Conservation (phyloP, 2,888 invertebrate species). For the Boloria euphrosyne region DNA sequence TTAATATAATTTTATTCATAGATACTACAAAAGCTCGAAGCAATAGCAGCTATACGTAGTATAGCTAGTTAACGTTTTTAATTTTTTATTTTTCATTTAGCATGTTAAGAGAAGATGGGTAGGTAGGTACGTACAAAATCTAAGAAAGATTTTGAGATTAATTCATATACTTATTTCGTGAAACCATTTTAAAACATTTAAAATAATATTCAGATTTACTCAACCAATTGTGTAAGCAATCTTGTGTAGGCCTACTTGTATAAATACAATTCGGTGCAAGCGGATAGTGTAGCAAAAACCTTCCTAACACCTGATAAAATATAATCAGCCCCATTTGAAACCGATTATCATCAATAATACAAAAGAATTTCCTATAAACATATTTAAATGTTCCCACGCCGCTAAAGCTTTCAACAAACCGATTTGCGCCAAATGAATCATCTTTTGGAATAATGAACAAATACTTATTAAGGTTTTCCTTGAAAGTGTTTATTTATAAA, state of each 20-base stretch:
- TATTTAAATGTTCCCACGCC: slow-evolving; percentile 31
- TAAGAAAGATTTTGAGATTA: too few relatives aligned
- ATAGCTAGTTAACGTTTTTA: too few relatives aligned
- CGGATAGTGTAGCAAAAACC: neutral
- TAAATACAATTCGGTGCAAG: slow-evolving; percentile 10
- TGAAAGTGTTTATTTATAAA: slow-evolving; percentile 23
- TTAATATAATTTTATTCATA: too few relatives aligned
- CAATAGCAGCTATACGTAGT: too few relatives aligned
- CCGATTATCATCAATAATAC: slow-evolving; percentile 25
- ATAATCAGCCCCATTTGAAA: slow-evolving; percentile 25
- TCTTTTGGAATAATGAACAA: slow-evolving; percentile 22
- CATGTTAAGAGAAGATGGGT: too few relatives aligned
- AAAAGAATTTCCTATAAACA: slow-evolving; percentile 23
- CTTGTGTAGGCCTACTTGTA: neutral
- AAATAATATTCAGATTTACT: too few relatives aligned
- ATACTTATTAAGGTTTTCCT: slow-evolving; percentile 26
- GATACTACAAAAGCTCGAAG: too few relatives aligned
- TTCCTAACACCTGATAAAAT: slow-evolving; percentile 27
- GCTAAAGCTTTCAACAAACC: slow-evolving; percentile 29
- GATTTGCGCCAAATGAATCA: slow-evolving; percentile 38
- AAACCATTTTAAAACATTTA: too few relatives aligned
- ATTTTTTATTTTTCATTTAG: too few relatives aligned
- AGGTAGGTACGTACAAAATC: too few relatives aligned
- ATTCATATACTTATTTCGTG: too few relatives aligned
- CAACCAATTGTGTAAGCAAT: neutral